Percentiles rank a stretch among this genome's conserved stretches.
These are phyloP conservation scores for Hiodon tergisus DNA, from an alignment of 2,113 vertebrate genomes.

Conservation along the genomic window DNA sequence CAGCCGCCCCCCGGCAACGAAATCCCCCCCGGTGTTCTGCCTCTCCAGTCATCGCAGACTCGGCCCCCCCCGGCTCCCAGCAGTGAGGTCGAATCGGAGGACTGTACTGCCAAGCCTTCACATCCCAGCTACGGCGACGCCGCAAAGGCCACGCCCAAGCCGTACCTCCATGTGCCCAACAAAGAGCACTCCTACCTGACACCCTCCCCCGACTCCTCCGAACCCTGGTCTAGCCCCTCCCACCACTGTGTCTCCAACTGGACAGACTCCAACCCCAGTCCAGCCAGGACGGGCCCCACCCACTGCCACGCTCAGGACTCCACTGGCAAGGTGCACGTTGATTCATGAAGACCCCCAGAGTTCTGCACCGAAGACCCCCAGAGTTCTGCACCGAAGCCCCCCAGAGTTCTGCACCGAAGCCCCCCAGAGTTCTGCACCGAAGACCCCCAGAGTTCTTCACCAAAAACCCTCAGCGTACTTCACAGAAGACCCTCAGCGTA, in stretches of 20 bases:
- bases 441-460: no score
- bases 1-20: slow-evolving; percentile 49
- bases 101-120: slow-evolving; percentile 71
- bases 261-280: no score
- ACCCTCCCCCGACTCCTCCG: slow-evolving; percentile 72
- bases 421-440: no score
- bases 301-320: slow-evolving; percentile 47
- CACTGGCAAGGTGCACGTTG: no score
- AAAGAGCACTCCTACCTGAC: slow-evolving; percentile 83
- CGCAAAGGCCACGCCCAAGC: slow-evolving; percentile 73
- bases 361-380: no score
- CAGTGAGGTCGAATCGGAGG: slow-evolving; percentile 59
- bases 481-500: no score
- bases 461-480: no score
- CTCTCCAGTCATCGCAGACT: slow-evolving; percentile 47
- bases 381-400: no score
- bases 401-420: no score
- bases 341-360: no score
- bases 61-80: slow-evolving; percentile 45
- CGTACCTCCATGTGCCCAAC: slow-evolving; percentile 75
- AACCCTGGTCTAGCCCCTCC: no score
- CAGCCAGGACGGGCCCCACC: slow-evolving; percentile 52
- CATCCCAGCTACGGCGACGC: slow-evolving; percentile 71
- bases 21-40: slow-evolving; percentile 28
- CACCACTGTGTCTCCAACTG: no score